Base-by-base conservation (phyloP, 2,113 vertebrate species). In the Leptobrachium ailaonicum region DNA sequence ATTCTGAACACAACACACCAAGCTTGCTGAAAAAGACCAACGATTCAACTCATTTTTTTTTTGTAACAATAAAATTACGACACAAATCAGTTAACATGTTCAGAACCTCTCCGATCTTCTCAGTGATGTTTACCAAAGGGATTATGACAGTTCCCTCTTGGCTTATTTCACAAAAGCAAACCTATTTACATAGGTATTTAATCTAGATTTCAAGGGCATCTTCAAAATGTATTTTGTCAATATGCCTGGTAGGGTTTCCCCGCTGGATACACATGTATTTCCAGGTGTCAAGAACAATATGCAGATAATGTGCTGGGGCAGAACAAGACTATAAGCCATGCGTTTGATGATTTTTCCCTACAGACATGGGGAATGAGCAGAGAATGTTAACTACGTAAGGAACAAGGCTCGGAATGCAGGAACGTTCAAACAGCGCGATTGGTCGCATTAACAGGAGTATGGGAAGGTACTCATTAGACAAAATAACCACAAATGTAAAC, bases 191-290 rank as follows among this genome's bases (percentile, higher is more conserved):
- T 45, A 68, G 14, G 41, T 58, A 66, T 69, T 58, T 58, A 66
- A 79, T 66, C 58, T 62, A 58, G 13, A 66, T 13, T 72, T 79
- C 77, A 79, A 79, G 77, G 77, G 60, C 77, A 79, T 79, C 77
- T 72, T 79, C 58, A 72, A 66, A 71, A 79, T 79, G 60, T 14
- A 72, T 79, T 79, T 73, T 72, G 77, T 79, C 77, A 79, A 79
- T 79, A 79, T 72, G 60, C 70, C 63, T 50, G 62, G 70, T 62
- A 42, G 47, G 12, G 58, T 72, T 72, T 71, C 20, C 71, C 77
- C 77, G 66, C 12, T 42, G 77, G 77, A 69, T 53, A 13, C 63
- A 20, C 71, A 79, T 71, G 64, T 73, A 79, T 79, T 79, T 79
- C 69, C 69, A 79, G 77, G 77, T 79, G 66, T 71, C 60, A 72